phyloP scores from a whole-genome alignment of 1,140 invertebrate genomes.

The Eciton burchellii region DNA sequence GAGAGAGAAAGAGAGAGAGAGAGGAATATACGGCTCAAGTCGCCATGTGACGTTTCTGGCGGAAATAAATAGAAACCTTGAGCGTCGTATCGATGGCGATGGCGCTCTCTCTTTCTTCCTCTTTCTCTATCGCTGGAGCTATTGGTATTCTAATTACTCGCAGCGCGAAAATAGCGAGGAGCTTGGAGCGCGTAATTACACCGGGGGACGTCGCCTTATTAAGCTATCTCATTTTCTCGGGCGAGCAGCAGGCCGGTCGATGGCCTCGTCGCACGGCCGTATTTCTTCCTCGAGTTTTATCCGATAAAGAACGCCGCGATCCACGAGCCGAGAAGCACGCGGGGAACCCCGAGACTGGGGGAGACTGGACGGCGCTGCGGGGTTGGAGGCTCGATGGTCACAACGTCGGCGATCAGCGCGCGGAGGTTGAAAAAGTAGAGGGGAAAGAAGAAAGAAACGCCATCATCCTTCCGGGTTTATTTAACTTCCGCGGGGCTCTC shows the following conservation, averaged over 20 bases:
- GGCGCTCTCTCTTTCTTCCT: background rate
- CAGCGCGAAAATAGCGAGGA: slow-evolving; percentile 69
- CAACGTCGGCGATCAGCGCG: slow-evolving; percentile 61
- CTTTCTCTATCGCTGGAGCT: slow-evolving; percentile 34
- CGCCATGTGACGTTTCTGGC: slow-evolving; percentile 60
- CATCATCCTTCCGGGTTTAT: slow-evolving; percentile 55
- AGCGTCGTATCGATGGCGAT: slow-evolving; percentile 25
- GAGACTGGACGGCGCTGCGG: slow-evolving; percentile 27
- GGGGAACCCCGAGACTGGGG: slow-evolving; percentile 11
- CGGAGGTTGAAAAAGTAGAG: slow-evolving; percentile 39
- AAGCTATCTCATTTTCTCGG: slow-evolving; percentile 74
- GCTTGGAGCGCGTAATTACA: slow-evolving; percentile 73
- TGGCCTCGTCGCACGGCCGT: slow-evolving; percentile 55
- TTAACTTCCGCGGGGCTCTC: slow-evolving; percentile 38
- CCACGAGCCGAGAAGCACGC: slow-evolving; percentile 40
- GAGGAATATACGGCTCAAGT: slow-evolving; percentile 25
- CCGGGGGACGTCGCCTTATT: slow-evolving; percentile 63
- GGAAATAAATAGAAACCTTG: slow-evolving; percentile 63
- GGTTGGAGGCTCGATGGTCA: slow-evolving; percentile 60
- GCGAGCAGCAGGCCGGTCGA: slow-evolving; percentile 57
- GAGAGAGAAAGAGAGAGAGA: too few relatives aligned
- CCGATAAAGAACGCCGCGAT: slow-evolving; percentile 66
- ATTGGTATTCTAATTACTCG: slow-evolving; percentile 74
- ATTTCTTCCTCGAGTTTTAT: slow-evolving; percentile 73
- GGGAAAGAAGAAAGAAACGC: background rate